Conservation (phyloP, 1,140 invertebrate genomes). For the Drosophila asahinai region DNA sequence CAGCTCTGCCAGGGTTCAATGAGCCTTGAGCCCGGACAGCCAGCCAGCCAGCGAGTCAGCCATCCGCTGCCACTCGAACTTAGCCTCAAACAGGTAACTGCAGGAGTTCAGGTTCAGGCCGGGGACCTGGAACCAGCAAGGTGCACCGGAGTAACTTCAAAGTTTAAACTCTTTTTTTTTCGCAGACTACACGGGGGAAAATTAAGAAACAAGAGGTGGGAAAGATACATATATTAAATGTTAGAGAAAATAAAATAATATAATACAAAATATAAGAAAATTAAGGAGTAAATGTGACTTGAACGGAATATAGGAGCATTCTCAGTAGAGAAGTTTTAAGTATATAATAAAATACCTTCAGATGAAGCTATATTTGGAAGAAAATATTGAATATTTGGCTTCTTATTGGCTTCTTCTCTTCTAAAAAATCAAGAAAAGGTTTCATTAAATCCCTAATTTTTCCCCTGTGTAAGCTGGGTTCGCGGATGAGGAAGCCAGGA, state of each 20-base stretch:
- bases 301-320: no score
- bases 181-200: background rate
- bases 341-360: background rate
- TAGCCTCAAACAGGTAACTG: conserved; percentile 47
- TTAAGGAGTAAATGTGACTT: no score
- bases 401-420: no score
- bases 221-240: background rate
- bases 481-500: background rate
- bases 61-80: conserved; percentile 27
- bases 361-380: no score
- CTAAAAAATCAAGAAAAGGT: no score
- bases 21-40: conserved; percentile 36
- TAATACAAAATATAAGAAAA: background rate
- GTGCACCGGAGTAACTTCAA: conserved; percentile 26
- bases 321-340: no score
- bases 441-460: background rate
- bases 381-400: background rate
- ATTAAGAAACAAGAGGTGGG: fast-evolving
- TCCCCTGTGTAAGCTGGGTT: background rate
- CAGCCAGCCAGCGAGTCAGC: background rate
- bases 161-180: conserved; percentile 14
- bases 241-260: background rate
- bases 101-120: conserved; percentile 45
- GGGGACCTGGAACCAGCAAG: conserved; percentile 22
- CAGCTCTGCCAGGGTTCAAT: conserved; percentile 39